Evolutionary conservation across 2,888 invertebrate species (phyloP).

Genomic region (Eristalis intricaria): DNA sequence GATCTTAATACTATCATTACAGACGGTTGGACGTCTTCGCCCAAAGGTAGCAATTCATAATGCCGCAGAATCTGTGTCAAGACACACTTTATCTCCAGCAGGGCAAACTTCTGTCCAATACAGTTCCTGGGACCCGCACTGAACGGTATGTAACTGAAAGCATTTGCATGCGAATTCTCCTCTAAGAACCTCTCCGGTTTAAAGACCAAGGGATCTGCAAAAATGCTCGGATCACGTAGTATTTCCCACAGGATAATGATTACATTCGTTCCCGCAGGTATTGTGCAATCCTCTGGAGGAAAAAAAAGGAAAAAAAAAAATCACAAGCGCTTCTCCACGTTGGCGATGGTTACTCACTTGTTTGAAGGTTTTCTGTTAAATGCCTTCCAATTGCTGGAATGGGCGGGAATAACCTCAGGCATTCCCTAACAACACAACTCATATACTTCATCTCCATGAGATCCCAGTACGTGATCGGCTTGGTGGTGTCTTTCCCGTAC

Average conservation of each 20-base stretch:
- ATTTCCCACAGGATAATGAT: slow-evolving; percentile 77
- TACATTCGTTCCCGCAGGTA: slow-evolving; percentile 77
- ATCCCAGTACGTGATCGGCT: slow-evolving; percentile 74
- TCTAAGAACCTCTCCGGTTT: slow-evolving; percentile 79
- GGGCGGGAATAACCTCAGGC: slow-evolving; percentile 85
- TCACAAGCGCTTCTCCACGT: not conserved
- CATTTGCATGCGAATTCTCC: slow-evolving; percentile 78
- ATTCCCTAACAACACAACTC: slow-evolving; percentile 86
- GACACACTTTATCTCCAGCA: slow-evolving; percentile 77
- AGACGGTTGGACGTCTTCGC: slow-evolving; percentile 76
- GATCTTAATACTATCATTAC: slow-evolving; percentile 79
- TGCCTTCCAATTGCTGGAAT: slow-evolving; percentile 85
- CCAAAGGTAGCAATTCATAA: slow-evolving; percentile 77
- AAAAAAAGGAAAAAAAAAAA: too few relatives aligned
- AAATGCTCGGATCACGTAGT: slow-evolving; percentile 75
- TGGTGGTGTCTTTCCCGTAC: slow-evolving; percentile 74
- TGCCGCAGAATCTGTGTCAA: slow-evolving; percentile 76
- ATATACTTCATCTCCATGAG: slow-evolving; percentile 79
- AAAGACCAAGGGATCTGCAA: slow-evolving; percentile 76
- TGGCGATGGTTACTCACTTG: slow-evolving; percentile 81
- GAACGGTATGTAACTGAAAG: slow-evolving; percentile 78
- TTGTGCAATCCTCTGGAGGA: slow-evolving; percentile 57
- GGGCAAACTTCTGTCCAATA: slow-evolving; percentile 79
- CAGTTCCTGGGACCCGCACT: slow-evolving; percentile 83
- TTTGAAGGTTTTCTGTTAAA: slow-evolving; percentile 82